Percentiles rank a stretch among this genome's conserved stretches.
Conservation (phyloP, 1,140 invertebrate species). For the Lutraria rhynchaena region DNA sequence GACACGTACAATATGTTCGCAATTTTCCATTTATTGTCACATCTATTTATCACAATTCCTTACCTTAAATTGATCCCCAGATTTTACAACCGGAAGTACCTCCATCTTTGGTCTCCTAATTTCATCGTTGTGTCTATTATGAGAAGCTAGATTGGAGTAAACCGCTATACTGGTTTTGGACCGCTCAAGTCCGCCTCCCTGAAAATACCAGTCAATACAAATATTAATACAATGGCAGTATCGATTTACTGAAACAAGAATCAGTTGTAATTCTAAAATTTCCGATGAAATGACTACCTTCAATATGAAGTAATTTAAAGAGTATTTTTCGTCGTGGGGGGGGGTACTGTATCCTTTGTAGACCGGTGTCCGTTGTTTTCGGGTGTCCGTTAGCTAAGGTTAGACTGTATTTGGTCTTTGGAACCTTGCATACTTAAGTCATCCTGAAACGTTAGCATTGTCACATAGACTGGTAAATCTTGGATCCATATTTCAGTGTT, state of each 20-base stretch:
- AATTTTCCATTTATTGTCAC: no score
- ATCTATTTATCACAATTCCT: no score
- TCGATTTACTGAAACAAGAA: not conserved
- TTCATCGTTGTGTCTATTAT: not conserved
- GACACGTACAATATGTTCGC: no score
- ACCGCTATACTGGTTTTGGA: constrained; percentile 10
- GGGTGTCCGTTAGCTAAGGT: not conserved
- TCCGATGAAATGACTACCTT: not conserved
- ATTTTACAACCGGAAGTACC: constrained; percentile 1
- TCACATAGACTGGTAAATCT: no score
- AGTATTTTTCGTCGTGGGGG: no score
- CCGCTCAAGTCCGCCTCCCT: constrained; percentile 15
- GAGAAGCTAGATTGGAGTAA: constrained; percentile 22
- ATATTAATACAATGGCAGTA: no score
- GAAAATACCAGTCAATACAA: not conserved
- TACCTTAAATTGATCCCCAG: constrained; percentile 25
- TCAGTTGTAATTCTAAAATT: not conserved
- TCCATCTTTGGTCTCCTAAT: not conserved
- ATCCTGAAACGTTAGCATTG: no score
- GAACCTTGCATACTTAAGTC: no score
- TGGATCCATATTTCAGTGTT: no score
- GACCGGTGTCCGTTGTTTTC: no score
- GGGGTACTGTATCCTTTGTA: no score
- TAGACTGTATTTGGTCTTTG: not conserved
- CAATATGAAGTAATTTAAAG: not conserved